These are phyloP conservation scores for Nomada ferruginata DNA, from an alignment of 2,888 invertebrate species.

Conservation along the genomic window DNA sequence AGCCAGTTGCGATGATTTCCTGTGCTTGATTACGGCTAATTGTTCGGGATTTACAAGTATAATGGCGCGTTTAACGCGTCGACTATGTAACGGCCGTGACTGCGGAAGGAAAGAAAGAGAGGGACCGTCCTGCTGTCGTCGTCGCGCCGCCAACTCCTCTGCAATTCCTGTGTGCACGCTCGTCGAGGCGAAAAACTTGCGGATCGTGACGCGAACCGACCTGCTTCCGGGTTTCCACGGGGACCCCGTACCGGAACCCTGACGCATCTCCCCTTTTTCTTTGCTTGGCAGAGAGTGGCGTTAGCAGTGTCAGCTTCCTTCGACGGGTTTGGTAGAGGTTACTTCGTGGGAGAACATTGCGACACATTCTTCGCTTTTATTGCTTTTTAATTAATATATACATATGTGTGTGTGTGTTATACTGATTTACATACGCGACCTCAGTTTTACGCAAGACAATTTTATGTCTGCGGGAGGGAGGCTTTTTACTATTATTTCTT, in stretches of 20 bases:
- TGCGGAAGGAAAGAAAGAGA: conserved; percentile 41
- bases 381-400: no score
- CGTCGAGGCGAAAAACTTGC: conserved; percentile 20
- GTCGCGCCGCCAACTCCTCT: conserved; percentile 57
- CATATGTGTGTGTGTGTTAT: no score
- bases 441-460: no score
- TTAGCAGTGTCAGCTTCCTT: no score
- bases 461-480: no score
- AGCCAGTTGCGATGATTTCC: conserved; percentile 79
- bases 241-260: conserved; percentile 21
- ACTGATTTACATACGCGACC: no score
- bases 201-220: conserved; percentile 44
- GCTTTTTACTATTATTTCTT: no score
- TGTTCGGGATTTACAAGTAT: conserved; percentile 84
- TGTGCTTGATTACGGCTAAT: conserved; percentile 84
- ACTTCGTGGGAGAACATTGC: no score
- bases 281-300: no score
- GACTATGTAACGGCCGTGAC: conserved; percentile 80
- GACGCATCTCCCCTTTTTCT: background rate
- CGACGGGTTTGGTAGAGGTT: no score
- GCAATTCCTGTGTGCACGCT: conserved; percentile 50
- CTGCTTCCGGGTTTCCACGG: conserved; percentile 49
- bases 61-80: conserved; percentile 81
- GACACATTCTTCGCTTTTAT: no score
- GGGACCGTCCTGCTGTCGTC: conserved; percentile 32